phyloP scores from a whole-genome alignment of 2,888 invertebrate species.

The Yponomeuta plumbellus region DNA sequence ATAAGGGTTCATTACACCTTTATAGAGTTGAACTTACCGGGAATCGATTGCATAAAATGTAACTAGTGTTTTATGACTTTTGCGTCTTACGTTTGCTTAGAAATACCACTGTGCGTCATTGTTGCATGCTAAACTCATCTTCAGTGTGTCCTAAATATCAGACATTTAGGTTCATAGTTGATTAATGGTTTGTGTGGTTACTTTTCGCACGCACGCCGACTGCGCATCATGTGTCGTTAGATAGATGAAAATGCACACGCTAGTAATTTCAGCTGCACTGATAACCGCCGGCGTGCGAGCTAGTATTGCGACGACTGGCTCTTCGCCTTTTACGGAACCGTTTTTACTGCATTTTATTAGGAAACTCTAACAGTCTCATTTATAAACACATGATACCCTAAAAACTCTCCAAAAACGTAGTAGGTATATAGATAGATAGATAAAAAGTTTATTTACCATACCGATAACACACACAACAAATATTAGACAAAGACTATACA shows the following conservation, averaged over 20 bases:
- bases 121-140: background rate
- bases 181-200: conserved; percentile 1
- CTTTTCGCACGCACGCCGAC: conserved; percentile 2
- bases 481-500: too few relatives aligned
- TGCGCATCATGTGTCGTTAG: conserved; percentile 30
- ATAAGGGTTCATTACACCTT: conserved; percentile 25
- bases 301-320: background rate
- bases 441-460: too few relatives aligned
- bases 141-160: background rate
- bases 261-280: conserved; percentile 39
- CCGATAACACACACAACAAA: too few relatives aligned
- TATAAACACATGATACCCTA: too few relatives aligned
- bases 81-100: background rate
- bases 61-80: background rate
- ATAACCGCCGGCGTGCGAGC: conserved; percentile 26
- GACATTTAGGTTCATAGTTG: conserved; percentile 17
- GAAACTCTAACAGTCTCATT: background rate
- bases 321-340: background rate
- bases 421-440: too few relatives aligned
- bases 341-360: conserved; percentile 3
- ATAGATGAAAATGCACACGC: conserved; percentile 43
- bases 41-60: background rate
- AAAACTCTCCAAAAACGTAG: too few relatives aligned
- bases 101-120: background rate
- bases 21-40: background rate